Base-by-base conservation (phyloP, 2,113 vertebrate genomes). In the Passer domesticus region DNA sequence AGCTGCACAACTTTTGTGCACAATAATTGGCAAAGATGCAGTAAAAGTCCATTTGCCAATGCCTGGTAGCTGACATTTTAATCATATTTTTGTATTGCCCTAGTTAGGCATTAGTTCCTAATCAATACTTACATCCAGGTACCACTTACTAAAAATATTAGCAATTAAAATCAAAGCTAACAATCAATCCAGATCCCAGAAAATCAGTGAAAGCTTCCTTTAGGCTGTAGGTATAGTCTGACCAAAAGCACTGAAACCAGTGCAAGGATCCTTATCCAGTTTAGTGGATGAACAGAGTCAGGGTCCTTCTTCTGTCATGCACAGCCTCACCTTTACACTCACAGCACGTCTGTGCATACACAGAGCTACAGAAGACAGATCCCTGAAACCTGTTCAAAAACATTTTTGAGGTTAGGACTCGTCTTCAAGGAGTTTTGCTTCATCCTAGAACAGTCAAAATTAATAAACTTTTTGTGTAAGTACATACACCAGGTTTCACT, bases 331-430 rank as follows among this genome's bases (percentile, higher is more conserved):
- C 73, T 89, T 66, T 63, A 83, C 76, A 80, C 52, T 47, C 79
- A 53, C 58, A 21, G 31, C 84, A 58, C 27, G 5, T 66, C 35
- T 0, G 0, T 52, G 78, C 73, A 64, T 28, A 41, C 30, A 43
- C 2, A 44, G 25, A 82, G 28, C 75, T 93, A 77, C 72, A 75
- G 49, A 72, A 89, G 64, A 74, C 87, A 87, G 64, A 92, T 43
- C 79, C 83, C 83, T 83, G 72, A 91, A 90, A 79, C 41, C 72
- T 46, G 33, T 79, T 92, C 52, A 82, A 52, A 94, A 95, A 81
- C 49, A 75, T 93, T 95, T 87, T 82, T 95, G 88, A 95, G 90
- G 86, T 93, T 94, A 93, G 62, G 37, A 64, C 24, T 95, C 19
- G 0, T 90, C 90, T 95, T 96, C 83, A 75, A 92, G 78, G 76